These are phyloP conservation scores for Columba janthina DNA, from an alignment of 2,113 vertebrate genomes.

Conservation along the genomic window DNA sequence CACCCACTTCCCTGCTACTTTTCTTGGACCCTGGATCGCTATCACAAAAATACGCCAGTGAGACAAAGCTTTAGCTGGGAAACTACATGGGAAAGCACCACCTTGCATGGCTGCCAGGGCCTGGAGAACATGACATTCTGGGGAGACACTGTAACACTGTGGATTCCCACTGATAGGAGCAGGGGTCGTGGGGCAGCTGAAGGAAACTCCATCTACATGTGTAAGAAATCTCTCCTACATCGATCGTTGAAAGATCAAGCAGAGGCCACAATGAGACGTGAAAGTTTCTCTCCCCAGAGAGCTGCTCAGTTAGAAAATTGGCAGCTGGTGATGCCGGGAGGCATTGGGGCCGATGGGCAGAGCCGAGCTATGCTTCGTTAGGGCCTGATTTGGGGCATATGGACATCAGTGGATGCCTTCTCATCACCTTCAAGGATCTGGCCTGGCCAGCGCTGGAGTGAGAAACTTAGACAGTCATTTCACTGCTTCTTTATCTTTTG, in stretches of 20 bases:
- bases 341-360: not conserved
- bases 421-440: not conserved
- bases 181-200: accelerated
- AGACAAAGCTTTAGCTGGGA: not conserved
- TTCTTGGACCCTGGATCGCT: not conserved
- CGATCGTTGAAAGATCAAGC: accelerated
- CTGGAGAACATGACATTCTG: not conserved
- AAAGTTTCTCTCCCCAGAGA: not conserved
- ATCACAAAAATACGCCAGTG: not conserved
- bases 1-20: not conserved
- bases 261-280: not conserved
- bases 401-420: not conserved
- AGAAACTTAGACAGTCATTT: not conserved
- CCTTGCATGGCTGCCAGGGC: not conserved
- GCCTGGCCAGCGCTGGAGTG: not conserved
- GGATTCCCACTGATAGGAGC: not conserved
- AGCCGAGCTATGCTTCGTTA: not conserved
- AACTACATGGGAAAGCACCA: not conserved
- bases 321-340: not conserved
- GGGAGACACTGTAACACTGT: not conserved
- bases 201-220: accelerated
- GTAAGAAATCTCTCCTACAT: not conserved
- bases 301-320: not conserved
- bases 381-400: not conserved
- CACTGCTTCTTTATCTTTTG: not conserved